Evolutionary conservation across 92 coral and sea anemone genomes (phyloP).

Genomic region (Zoanthus sociatus): DNA sequence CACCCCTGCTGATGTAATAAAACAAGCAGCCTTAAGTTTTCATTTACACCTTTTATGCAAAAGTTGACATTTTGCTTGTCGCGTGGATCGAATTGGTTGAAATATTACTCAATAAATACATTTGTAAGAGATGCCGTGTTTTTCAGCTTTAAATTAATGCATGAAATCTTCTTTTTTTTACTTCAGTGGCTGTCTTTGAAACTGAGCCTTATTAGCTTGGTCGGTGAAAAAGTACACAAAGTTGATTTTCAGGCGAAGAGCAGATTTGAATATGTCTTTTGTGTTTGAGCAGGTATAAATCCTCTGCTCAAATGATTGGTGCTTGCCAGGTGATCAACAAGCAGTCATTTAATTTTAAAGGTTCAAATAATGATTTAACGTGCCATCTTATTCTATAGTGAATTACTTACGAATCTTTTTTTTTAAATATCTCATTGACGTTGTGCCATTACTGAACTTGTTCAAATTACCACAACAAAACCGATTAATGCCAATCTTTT

Average conservation of each 20-base stretch:
- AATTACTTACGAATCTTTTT: not conserved
- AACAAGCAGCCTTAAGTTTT: not conserved
- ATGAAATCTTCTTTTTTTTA: not conserved
- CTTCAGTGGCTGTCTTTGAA: not conserved
- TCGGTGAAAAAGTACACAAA: not conserved
- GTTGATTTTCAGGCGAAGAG: not conserved
- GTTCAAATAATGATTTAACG: not conserved
- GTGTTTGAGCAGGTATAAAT: conserved; percentile 2
- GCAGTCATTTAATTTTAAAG: not conserved
- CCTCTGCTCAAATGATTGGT: conserved; percentile 27
- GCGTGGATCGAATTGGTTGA: not conserved
- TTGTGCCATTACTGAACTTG: not conserved
- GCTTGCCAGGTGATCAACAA: not conserved
- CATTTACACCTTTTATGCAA: not conserved
- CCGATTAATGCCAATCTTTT: not conserved
- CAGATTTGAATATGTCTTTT: conserved; percentile 18
- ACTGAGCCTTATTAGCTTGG: not conserved
- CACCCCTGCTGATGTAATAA: not conserved
- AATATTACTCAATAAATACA: not conserved
- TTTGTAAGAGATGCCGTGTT: not conserved
- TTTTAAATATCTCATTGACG: not conserved
- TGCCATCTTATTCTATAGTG: conserved; percentile 9
- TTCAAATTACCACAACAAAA: not conserved
- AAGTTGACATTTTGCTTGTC: not conserved
- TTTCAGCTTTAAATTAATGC: not conserved